Percentiles rank a stretch among this genome's conserved stretches.
Evolutionary conservation across 2,888 invertebrate species (phyloP).

Genomic region (Temnothorax rugatulus): DNA sequence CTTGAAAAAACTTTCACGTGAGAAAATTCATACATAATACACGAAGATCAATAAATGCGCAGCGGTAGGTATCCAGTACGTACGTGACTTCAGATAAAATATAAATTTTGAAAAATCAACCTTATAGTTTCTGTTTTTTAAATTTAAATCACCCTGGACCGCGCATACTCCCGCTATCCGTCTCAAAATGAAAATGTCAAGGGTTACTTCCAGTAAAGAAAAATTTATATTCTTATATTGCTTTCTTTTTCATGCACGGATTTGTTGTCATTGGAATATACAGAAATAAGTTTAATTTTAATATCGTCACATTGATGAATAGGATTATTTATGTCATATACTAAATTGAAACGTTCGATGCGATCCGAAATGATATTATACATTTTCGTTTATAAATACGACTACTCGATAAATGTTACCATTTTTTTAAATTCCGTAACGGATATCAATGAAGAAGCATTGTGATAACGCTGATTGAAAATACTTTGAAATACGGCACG

Average conservation of each 20-base stretch:
- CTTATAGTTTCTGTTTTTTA: neutral
- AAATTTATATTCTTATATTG: neutral
- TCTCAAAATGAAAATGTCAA: conserved; percentile 27
- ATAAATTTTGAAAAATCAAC: neutral
- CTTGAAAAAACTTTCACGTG: neutral
- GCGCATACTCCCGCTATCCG: neutral
- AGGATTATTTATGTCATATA: neutral
- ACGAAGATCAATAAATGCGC: conserved; percentile 20
- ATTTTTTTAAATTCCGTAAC: conserved; percentile 26
- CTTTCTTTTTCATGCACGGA: neutral
- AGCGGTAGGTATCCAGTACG: neutral
- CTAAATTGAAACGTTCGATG: conserved; percentile 8
- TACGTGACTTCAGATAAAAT: neutral
- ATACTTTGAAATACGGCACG: neutral
- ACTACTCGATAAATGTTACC: conserved; percentile 17
- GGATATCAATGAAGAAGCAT: conserved; percentile 5
- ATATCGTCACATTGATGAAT: neutral
- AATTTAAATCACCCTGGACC: neutral
- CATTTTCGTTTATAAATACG: conserved; percentile 33
- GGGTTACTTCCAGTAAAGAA: neutral
- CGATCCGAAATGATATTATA: conserved; percentile 17
- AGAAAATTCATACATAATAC: conserved; percentile 6
- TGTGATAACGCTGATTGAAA: conserved; percentile 17
- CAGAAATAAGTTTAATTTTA: conserved; percentile 17
- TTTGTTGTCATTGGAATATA: neutral